These are phyloP conservation scores for Lacerta viridis DNA, from an alignment of 2,797 vertebrate genomes.

Conservation along the genomic window DNA sequence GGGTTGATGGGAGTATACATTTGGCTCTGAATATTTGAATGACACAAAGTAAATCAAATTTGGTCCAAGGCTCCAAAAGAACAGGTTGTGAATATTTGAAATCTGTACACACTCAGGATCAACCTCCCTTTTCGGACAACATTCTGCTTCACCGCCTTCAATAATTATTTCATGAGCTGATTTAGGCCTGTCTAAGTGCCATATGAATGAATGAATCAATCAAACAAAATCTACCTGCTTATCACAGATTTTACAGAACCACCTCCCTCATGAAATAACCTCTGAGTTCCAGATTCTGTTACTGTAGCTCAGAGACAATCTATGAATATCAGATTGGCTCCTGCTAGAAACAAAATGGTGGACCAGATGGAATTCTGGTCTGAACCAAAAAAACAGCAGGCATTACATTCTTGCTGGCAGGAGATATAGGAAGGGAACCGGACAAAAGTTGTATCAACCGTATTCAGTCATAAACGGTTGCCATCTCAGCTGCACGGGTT, in stretches of 20 bases:
- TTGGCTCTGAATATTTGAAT: not conserved
- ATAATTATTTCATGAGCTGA: not conserved
- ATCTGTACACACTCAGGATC: not conserved
- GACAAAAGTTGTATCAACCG: slow-evolving; percentile 54
- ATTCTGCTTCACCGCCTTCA: not conserved
- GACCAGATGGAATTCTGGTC: not conserved
- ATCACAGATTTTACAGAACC: too few relatives aligned
- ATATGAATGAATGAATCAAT: too few relatives aligned
- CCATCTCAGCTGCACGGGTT: slow-evolving; percentile 61
- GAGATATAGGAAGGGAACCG: slow-evolving; percentile 21
- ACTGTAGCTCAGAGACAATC: not conserved
- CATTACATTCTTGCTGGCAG: not conserved
- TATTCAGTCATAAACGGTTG: slow-evolving; percentile 66
- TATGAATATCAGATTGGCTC: not conserved
- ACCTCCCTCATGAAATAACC: too few relatives aligned
- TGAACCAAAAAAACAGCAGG: not conserved
- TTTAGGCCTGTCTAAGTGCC: too few relatives aligned
- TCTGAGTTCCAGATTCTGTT: too few relatives aligned
- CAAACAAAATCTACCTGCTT: too few relatives aligned
- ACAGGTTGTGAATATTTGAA: not conserved
- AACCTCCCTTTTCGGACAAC: not conserved
- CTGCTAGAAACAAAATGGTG: not conserved
- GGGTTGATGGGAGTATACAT: not conserved
- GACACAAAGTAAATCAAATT: not conserved
- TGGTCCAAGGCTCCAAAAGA: not conserved